Conservation (phyloP, 2,888 invertebrate species). For the Pinctada fucata region DNA sequence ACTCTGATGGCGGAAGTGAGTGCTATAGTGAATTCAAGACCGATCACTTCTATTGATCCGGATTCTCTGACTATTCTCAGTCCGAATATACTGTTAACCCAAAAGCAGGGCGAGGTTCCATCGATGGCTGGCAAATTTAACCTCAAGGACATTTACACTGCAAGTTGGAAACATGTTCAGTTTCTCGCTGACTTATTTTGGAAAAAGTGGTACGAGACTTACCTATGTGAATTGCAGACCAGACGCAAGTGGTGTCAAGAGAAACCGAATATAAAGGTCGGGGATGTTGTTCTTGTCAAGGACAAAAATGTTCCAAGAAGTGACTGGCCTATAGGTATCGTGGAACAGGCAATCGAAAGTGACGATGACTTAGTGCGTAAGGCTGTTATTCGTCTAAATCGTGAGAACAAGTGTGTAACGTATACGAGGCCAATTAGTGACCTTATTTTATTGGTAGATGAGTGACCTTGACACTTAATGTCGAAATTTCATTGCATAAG, state of each 20-base stretch:
- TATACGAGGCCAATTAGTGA: no score
- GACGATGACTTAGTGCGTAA: no score
- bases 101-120: constrained; percentile 14
- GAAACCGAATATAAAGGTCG: constrained; percentile 13
- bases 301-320: constrained; percentile 26
- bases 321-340: no score
- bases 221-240: constrained; percentile 32
- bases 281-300: constrained; percentile 39
- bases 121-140: constrained; percentile 10
- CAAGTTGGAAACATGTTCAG: constrained; percentile 41
- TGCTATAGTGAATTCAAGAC: constrained; percentile 28
- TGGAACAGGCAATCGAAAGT: no score
- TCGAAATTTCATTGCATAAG: no score
- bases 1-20: constrained; percentile 26
- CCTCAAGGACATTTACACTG: constrained; percentile 25
- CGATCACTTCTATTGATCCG: constrained; percentile 30
- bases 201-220: constrained; percentile 38
- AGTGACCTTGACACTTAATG: no score
- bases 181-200: constrained; percentile 39
- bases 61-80: constrained; percentile 27
- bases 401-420: no score
- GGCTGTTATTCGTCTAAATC: no score
- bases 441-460: no score
- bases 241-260: constrained; percentile 32
- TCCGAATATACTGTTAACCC: constrained; percentile 29